Base-by-base conservation (phyloP, 2,888 invertebrate genomes). In the Pseudanteris insignis region DNA sequence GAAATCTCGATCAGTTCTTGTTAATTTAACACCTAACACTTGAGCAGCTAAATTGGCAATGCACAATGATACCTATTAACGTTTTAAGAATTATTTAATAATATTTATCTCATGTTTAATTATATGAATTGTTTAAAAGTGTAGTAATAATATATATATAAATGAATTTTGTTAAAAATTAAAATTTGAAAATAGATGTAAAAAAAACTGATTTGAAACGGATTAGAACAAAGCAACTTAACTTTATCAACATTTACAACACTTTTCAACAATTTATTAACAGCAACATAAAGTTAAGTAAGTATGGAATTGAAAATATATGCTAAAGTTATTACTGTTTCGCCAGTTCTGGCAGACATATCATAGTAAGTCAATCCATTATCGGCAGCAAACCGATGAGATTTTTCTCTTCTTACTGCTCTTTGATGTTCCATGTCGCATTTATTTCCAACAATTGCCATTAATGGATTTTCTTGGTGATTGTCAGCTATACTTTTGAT, bases 341-440 rank as follows among this genome's bases (percentile, higher is more conserved):
- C 90, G 4, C 89, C 89, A 2, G 89, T 89, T 71, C 88, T 84
- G 2, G 89, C 89, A 2, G 89, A 90, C 40, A 88, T 86, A 59
- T 86, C 84, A 70, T 84, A 87, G 68, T 81, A 85, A 50, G 84
- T 81, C 55, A 89, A 74, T 21, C 86, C 82, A 77, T 87, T 83
- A 69, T 88, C 86, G 2, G 86, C 84, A 2, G 86, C 84, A 67
- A 89, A 88, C 64, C 84, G 83, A 71, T 86, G 85, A 1, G 87
- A 87, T 73, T 83, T 84, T 1, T 88, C 88, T 34, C 86, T 74
- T 63, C 88, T 81, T 7, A 90, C 87, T 0, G 86, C 85, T 65
- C 89, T 82, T 70, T 89, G 89, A 72, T 89, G 89, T 73, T 89
- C 90, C 76, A 89, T 81, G 75, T 90, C 90, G 61, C 89, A 86